phyloP scores from a whole-genome alignment of 1,140 invertebrate genomes.

The Ooceraea biroi region DNA sequence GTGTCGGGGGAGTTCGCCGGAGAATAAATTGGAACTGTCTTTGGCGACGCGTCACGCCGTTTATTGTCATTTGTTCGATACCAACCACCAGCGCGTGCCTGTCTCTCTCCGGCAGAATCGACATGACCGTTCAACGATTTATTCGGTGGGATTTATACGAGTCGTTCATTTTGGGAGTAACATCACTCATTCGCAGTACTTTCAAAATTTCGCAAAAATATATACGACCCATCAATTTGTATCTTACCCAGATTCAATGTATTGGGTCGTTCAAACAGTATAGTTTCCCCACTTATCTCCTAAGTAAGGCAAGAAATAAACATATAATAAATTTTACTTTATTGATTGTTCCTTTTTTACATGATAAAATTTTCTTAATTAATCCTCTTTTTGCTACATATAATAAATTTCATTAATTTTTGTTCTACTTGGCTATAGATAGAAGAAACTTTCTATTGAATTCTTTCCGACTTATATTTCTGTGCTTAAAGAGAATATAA shows the following conservation, averaged over 20 bases:
- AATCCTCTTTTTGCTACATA: too few species aligned
- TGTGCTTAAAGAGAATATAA: not conserved
- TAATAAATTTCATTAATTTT: too few species aligned
- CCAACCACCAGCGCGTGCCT: conserved; percentile 68
- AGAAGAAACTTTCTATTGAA: too few species aligned
- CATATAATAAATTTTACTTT: not conserved
- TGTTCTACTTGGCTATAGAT: too few species aligned
- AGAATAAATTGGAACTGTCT: conserved; percentile 83
- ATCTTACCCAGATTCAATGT: conserved; percentile 12
- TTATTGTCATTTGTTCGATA: conserved; percentile 83
- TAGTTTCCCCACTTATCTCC: not conserved
- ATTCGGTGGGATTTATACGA: conserved; percentile 51
- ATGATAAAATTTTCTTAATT: too few species aligned
- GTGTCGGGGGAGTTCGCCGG: conserved; percentile 55
- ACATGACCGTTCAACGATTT: conserved; percentile 53
- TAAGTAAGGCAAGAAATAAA: too few species aligned
- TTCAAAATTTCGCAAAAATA: conserved; percentile 60
- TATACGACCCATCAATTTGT: conserved; percentile 18
- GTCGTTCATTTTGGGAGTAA: conserved; percentile 47
- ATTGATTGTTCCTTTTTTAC: too few species aligned
- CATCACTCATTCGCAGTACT: conserved; percentile 39
- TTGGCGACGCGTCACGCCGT: conserved; percentile 77
- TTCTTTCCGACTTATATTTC: not conserved
- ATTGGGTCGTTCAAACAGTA: not conserved
- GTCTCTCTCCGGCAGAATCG: conserved; percentile 53